A percentile compares a stretch with the other conserved stretches of the same genome.
Conservation (phyloP, 2,888 invertebrate species). For the Andrena flavipes region DNA sequence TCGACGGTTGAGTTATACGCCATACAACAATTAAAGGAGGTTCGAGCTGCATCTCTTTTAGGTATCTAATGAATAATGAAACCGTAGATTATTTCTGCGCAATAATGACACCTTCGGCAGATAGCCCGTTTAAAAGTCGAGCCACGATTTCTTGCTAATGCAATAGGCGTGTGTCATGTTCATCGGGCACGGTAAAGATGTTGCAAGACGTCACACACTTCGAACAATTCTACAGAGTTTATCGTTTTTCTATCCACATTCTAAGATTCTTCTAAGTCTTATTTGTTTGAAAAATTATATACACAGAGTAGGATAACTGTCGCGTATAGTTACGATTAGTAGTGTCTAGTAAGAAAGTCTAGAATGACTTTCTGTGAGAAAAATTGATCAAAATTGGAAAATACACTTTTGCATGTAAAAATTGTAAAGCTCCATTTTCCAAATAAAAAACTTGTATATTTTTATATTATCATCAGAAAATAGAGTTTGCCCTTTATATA, state of each 20-base stretch:
- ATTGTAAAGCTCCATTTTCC: too few relatives aligned
- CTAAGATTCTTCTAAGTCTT: neutral
- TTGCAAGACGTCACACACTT: conserved; percentile 9
- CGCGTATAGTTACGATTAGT: neutral
- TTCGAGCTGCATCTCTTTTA: neutral
- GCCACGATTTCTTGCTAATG: conserved; percentile 38
- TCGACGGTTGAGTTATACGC: too few relatives aligned
- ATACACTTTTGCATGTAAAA: neutral
- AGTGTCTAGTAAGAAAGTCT: neutral
- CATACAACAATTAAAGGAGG: neutral
- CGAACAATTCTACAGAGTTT: conserved; percentile 6
- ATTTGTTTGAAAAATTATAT: neutral
- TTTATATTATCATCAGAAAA: too few relatives aligned
- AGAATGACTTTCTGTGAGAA: neutral
- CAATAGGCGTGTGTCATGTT: conserved; percentile 24
- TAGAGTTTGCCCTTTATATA: too few relatives aligned
- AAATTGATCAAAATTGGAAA: neutral
- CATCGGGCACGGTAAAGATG: conserved; percentile 10
- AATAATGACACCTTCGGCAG: conserved; percentile 15
- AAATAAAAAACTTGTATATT: too few relatives aligned
- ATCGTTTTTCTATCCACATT: neutral
- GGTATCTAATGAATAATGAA: neutral
- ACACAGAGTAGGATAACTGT: neutral
- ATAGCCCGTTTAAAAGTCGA: conserved; percentile 22
- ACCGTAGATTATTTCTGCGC: conserved; percentile 26